A percentile compares a stretch with the other conserved stretches of the same genome.
Conservation (phyloP, 2,113 vertebrate genomes). For the Pelodiscus sinensis region DNA sequence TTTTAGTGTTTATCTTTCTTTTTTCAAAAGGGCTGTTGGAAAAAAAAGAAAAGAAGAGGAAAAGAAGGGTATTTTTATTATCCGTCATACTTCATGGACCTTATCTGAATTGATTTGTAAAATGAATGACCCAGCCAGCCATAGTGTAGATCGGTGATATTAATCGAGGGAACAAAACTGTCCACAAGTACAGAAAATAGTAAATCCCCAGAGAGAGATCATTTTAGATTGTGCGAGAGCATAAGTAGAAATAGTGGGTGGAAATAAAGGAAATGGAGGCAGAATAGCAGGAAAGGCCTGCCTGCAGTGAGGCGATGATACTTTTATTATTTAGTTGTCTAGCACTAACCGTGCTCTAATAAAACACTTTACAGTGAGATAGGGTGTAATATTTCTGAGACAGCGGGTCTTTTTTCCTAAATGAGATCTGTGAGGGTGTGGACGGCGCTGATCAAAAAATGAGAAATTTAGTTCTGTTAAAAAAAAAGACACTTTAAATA, state of each 20-base stretch:
- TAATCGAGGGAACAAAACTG: background rate
- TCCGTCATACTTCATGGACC: rapidly evolving
- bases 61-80: background rate
- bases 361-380: background rate
- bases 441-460: background rate
- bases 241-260: background rate
- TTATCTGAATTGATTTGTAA: background rate
- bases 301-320: background rate
- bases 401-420: no score
- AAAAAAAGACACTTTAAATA: background rate
- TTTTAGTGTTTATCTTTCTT: background rate
- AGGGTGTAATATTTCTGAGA: no score
- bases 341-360: background rate
- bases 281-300: background rate
- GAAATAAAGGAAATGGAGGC: background rate
- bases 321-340: background rate
- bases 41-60: background rate
- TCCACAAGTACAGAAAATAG: background rate
- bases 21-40: background rate
- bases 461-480: background rate
- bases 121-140: background rate
- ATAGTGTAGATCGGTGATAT: background rate
- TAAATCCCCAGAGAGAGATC: background rate
- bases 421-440: background rate
- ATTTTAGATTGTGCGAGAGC: background rate